Evolutionary conservation across 1,140 invertebrate genomes (phyloP).

Genomic region (Heliconius hermathena): DNA sequence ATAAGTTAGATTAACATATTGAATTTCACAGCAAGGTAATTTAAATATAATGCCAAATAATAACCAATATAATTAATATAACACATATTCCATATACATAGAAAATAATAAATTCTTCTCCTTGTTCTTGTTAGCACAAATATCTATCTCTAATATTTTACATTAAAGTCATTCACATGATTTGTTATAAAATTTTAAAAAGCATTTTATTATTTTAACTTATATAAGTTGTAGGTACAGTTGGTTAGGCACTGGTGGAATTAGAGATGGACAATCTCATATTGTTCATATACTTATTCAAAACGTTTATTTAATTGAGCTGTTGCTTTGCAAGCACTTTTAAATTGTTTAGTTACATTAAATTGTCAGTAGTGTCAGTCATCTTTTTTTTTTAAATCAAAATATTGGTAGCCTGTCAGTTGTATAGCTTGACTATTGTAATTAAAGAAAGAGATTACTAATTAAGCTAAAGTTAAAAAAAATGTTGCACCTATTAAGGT

Average conservation of each 20-base stretch:
- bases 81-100: slow-evolving; percentile 14
- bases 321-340: too few species aligned
- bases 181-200: neutral
- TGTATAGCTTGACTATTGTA: too few species aligned
- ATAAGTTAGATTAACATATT: slow-evolving; percentile 3
- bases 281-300: neutral
- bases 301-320: neutral
- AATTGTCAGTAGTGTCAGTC: too few species aligned
- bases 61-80: slow-evolving; percentile 34
- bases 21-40: slow-evolving; percentile 7
- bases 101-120: slow-evolving; percentile 7
- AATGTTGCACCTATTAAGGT: too few species aligned
- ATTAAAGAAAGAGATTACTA: too few species aligned
- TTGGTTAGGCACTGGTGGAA: neutral
- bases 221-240: neutral
- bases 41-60: slow-evolving; percentile 36
- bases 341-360: too few species aligned
- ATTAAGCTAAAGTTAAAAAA: too few species aligned
- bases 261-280: neutral
- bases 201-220: neutral
- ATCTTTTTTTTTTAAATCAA: too few species aligned
- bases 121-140: slow-evolving; percentile 19
- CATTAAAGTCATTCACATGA: neutral
- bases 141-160: slow-evolving; percentile 5
- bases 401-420: too few species aligned